phyloP scores from a whole-genome alignment of 2,888 invertebrate genomes.

The Hedya salicella region DNA sequence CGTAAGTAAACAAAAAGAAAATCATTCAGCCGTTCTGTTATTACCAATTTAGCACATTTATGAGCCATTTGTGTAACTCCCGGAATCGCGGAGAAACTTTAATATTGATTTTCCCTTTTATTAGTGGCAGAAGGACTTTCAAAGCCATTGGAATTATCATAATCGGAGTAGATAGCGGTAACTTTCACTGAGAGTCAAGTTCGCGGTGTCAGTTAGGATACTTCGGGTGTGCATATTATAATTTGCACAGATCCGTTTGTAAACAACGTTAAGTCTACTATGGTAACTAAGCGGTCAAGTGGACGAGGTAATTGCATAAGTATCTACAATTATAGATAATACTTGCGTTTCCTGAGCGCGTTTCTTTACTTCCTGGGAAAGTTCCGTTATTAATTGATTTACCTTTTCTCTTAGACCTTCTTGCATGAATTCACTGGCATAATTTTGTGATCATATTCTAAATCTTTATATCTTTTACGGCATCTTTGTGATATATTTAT shows the following conservation, averaged over 20 bases:
- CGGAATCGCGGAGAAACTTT: constrained; percentile 31
- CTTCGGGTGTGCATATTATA: constrained; percentile 17
- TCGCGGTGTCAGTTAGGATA: constrained; percentile 43
- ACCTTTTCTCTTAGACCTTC: neutral
- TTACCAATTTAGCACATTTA: constrained; percentile 17
- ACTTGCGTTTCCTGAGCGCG: constrained; percentile 10
- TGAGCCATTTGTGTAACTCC: constrained; percentile 18
- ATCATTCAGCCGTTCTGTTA: constrained; percentile 7
- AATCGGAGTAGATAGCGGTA: constrained; percentile 36
- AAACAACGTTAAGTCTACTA: constrained; percentile 24
- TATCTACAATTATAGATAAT: constrained; percentile 17
- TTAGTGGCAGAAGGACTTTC: constrained; percentile 40
- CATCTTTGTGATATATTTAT: too few relatives aligned
- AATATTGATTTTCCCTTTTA: constrained; percentile 37
- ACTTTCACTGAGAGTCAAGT: constrained; percentile 46
- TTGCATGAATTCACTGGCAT: neutral
- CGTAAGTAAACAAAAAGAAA: constrained; percentile 17
- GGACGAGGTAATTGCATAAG: constrained; percentile 14
- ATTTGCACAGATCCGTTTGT: constrained; percentile 35
- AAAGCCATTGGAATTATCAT: constrained; percentile 39
- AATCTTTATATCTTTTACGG: too few relatives aligned
- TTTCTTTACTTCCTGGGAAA: constrained; percentile 20
- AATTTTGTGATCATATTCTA: too few relatives aligned
- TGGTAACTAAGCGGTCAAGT: constrained; percentile 27
- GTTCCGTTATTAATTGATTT: neutral